A percentile compares a stretch with the other conserved stretches of the same genome.
Conservation (phyloP, 1,140 invertebrate genomes). For the Aphelenchoides besseyi region DNA sequence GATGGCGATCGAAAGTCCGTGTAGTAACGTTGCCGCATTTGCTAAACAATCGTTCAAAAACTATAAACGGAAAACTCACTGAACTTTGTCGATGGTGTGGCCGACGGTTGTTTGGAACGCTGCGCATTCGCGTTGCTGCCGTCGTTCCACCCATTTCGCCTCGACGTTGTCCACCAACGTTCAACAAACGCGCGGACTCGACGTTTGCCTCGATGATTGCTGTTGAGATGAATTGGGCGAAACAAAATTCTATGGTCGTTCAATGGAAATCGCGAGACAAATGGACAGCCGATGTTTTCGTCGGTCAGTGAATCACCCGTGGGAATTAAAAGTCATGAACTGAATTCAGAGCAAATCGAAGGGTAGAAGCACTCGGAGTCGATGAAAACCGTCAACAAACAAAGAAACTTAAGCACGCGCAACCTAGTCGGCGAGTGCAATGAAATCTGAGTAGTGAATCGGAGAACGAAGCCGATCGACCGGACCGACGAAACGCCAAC, state of each 20-base stretch:
- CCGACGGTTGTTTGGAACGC: neutral
- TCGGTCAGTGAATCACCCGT: too few relatives aligned
- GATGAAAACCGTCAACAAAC: too few relatives aligned
- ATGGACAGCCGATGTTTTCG: neutral
- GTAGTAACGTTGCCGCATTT: constrained; percentile 6
- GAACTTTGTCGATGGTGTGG: neutral
- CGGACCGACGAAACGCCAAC: too few relatives aligned
- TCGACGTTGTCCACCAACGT: neutral
- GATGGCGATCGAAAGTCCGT: constrained; percentile 26
- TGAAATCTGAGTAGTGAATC: too few relatives aligned
- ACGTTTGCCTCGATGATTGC: neutral
- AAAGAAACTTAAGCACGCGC: too few relatives aligned
- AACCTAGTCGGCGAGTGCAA: too few relatives aligned
- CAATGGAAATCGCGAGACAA: neutral
- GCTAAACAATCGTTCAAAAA: constrained; percentile 15
- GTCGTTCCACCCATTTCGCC: neutral
- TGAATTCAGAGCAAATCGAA: too few relatives aligned
- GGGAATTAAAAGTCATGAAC: too few relatives aligned
- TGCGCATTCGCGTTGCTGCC: neutral
- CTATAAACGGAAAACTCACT: neutral
- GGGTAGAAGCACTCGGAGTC: too few relatives aligned
- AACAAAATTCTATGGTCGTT: neutral
- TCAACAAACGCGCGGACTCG: neutral
- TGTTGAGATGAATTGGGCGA: neutral
- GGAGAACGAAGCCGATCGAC: too few relatives aligned